Evolutionary conservation across 2,888 invertebrate species (phyloP), one percentile per base, ranked within the genome.

Genomic region (Amblyjoppa fuscipennis): DNA sequence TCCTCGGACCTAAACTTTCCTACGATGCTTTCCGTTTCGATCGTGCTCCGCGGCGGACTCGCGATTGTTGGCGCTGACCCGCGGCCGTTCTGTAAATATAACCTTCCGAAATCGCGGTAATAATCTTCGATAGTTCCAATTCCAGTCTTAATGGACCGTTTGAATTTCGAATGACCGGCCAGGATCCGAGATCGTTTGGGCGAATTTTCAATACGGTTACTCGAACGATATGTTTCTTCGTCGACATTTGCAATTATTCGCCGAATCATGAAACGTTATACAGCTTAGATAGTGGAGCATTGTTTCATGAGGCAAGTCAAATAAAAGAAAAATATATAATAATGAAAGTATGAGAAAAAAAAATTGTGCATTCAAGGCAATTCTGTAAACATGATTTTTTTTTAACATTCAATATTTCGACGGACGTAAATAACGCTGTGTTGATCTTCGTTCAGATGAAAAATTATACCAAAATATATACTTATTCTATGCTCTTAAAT

Each of bases 81-180:
- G 61, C 77, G 71, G 77, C 20, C 77, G 49, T 68, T 78, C 59
- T 49, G 83, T 83, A 83, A 78, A 78, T 83, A 83, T 78, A 78
- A 66, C 77, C 77, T 78, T 56, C 77, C 77, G 59, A 78, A 77
- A 83, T 78, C 78, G 78, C 83, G 45, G 66, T 83, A 66, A 78
- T 78, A 77, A 78, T 83, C 56, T 68, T 66, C 82, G 51, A 77
- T 73, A 83, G 71, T 38, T 71, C 51, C 71, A 73, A 77, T 78
- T 78, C 66, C 71, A 28, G 77, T 31, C 68, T 25, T 13, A 28
- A 59, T 59, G 59, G 59, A 59, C 11, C 28, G 11, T 1, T 59
- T 59, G 11, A 59, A 59, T 59, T 25, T 59, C 25, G 3, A 28
- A 28, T 11, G 11, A 13, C 59, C 25, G 11, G 25, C 9, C 25